phyloP scores from a whole-genome alignment of 64 coral and sea anemone species.

The Stylophora pistillata region DNA sequence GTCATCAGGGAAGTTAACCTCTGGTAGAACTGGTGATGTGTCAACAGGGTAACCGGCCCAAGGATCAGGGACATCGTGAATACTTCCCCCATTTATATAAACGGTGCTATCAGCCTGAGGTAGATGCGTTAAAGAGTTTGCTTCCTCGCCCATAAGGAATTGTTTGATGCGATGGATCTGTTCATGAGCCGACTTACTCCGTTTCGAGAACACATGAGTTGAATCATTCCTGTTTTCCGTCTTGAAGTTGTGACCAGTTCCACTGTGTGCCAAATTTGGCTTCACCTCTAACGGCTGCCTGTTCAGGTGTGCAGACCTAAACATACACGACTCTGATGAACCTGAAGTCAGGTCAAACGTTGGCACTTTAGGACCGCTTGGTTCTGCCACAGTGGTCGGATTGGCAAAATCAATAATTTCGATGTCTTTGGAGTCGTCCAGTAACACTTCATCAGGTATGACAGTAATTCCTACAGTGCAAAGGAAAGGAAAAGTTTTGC shows the following conservation, averaged over 20 bases:
- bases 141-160: constrained; percentile 23
- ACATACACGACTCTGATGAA: constrained; percentile 36
- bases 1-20: constrained; percentile 4
- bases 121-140: not conserved
- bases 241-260: not conserved
- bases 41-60: constrained; percentile 17
- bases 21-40: constrained; percentile 5
- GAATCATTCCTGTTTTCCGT: not conserved
- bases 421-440: constrained; percentile 34
- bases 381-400: not conserved
- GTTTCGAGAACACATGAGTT: not conserved
- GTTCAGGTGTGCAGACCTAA: not conserved
- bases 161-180: constrained; percentile 31
- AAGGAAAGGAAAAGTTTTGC: not conserved
- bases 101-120: not conserved
- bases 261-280: not conserved
- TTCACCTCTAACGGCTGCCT: constrained; percentile 5
- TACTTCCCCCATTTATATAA: not conserved
- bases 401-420: constrained; percentile 10
- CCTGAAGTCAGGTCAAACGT: not conserved
- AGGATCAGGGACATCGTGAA: not conserved
- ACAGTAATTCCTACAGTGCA: not conserved
- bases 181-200: not conserved
- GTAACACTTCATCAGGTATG: not conserved
- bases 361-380: not conserved